Percentiles rank a stretch among this genome's conserved stretches.
Conservation (phyloP, 1,140 invertebrate species). For the Drosophila tani region DNA sequence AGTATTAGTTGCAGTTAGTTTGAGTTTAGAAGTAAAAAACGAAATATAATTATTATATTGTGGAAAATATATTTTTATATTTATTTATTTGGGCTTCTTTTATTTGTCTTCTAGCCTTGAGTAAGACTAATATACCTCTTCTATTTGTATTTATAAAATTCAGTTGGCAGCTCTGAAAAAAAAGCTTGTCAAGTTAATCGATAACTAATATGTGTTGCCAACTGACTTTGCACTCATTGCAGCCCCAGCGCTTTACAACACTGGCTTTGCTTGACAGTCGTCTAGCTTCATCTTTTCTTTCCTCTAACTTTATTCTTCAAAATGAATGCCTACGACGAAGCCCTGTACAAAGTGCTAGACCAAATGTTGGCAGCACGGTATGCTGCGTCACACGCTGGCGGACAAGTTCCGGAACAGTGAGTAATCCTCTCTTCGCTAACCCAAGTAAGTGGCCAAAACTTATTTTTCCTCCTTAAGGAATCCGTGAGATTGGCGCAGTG, state of each 20-base stretch:
- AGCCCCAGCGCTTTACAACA: background rate
- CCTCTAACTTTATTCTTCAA: background rate
- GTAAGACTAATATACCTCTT: too few species aligned
- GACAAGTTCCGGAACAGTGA: constrained; percentile 35
- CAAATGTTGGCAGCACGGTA: constrained; percentile 3
- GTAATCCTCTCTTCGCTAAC: background rate
- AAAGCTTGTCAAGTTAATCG: background rate
- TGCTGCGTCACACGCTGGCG: constrained; percentile 13
- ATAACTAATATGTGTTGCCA: background rate
- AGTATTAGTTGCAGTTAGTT: too few species aligned
- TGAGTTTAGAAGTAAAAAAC: background rate
- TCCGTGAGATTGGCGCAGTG: constrained; percentile 36
- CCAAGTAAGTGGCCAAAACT: background rate
- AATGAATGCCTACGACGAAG: constrained; percentile 44
- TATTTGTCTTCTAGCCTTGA: too few species aligned
- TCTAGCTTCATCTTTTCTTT: background rate
- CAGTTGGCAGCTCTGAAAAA: background rate
- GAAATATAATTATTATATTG: background rate
- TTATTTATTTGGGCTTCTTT: too few species aligned
- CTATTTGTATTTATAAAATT: too few species aligned
- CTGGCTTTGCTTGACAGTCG: background rate
- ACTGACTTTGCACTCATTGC: too few species aligned
- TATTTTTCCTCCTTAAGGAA: constrained; percentile 7
- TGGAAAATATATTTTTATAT: too few species aligned
- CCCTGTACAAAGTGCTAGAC: constrained; percentile 21